Conservation (phyloP, 2,797 vertebrate genomes). For the Pachyuromys duprasi region DNA sequence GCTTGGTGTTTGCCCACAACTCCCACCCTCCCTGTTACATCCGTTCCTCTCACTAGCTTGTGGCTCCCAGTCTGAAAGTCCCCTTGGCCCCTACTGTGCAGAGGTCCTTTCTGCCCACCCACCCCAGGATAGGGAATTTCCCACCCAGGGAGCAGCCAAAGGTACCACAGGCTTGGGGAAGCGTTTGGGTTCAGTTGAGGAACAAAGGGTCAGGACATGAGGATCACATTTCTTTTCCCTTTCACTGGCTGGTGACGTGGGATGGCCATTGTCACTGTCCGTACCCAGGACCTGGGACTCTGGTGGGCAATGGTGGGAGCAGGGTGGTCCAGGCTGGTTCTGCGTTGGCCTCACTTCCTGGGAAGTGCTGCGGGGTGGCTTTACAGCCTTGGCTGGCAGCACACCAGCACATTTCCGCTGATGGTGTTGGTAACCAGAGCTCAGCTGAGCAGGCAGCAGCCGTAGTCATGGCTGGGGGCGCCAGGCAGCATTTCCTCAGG, state of each 20-base stretch:
- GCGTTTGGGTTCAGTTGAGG: not conserved
- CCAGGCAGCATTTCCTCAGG: not conserved
- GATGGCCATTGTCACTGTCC: not conserved
- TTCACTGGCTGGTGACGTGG: not conserved
- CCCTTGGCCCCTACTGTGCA: not conserved
- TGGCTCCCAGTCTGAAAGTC: not conserved
- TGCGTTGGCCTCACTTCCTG: not conserved
- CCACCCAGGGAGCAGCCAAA: not conserved
- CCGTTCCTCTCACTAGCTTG: not conserved
- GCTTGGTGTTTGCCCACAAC: not conserved
- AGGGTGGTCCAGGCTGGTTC: not conserved
- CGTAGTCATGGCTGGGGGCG: not conserved
- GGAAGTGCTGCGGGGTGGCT: not conserved
- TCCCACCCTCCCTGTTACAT: fast-evolving
- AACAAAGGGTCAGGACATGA: not conserved
- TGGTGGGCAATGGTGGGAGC: not conserved
- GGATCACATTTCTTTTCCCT: not conserved
- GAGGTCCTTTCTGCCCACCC: not conserved
- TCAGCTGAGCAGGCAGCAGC: not conserved
- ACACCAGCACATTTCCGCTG: no score
- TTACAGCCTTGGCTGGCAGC: not conserved
- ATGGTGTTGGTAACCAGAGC: not conserved
- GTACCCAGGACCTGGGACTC: not conserved
- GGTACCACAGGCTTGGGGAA: not conserved
- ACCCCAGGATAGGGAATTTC: not conserved